Conservation (phyloP, 2,113 vertebrate genomes). For the Sapajus apella region DNA sequence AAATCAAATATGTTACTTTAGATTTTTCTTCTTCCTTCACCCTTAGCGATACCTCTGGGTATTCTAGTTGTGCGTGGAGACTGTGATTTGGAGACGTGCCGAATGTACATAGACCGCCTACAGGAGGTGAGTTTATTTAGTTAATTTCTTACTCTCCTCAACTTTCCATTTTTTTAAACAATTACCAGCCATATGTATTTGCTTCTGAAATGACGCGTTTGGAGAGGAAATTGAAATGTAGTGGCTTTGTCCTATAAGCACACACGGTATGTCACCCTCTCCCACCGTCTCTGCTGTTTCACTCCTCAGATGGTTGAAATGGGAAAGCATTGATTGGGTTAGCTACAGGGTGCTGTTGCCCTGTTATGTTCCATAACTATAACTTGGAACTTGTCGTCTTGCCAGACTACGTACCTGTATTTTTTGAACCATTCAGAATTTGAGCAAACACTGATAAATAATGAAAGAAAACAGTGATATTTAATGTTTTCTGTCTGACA, state of each 20-base stretch:
- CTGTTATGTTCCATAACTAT: not conserved
- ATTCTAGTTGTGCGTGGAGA: slow-evolving; percentile 97
- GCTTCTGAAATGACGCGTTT: not conserved
- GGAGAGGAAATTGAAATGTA: not conserved
- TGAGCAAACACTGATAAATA: slow-evolving; percentile 25
- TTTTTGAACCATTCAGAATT: not conserved
- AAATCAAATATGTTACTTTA: slow-evolving; percentile 40
- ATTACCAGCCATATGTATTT: not conserved
- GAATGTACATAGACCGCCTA: slow-evolving; percentile 96
- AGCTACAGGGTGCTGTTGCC: not conserved
- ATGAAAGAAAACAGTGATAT: not conserved
- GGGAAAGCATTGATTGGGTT: not conserved
- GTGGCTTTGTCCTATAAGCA: not conserved
- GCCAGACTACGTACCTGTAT: not conserved
- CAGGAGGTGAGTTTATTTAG: slow-evolving; percentile 90
- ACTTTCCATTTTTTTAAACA: not conserved
- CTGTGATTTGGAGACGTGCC: slow-evolving; percentile 98
- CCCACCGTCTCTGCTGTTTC: fast-evolving
- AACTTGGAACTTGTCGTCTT: not conserved
- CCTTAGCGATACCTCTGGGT: slow-evolving; percentile 93
- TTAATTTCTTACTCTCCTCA: not conserved
- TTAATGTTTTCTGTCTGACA: not conserved
- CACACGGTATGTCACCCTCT: fast-evolving
- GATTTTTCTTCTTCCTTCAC: slow-evolving; percentile 56
- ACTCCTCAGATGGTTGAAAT: not conserved